Percentiles rank a stretch among this genome's conserved stretches.
Evolutionary conservation across 2,113 vertebrate genomes (phyloP).

Genomic region (Rhombomys opimus): DNA sequence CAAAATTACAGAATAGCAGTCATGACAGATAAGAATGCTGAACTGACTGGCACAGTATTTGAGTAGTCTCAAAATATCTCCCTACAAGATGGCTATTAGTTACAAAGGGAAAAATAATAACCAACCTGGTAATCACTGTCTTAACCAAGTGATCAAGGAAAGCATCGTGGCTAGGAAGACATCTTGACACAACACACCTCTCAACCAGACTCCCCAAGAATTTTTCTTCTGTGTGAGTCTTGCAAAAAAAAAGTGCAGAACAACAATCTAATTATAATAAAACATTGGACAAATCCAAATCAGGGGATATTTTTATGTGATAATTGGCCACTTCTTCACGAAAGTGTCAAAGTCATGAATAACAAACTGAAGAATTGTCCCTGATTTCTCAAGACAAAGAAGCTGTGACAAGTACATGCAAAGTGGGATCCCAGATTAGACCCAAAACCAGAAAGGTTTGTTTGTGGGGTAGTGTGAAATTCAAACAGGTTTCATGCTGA

Average conservation of each 20-base stretch:
- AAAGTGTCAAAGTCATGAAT: not conserved
- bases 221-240: not conserved
- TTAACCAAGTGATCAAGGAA: not conserved
- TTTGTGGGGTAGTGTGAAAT: not conserved
- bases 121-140: not conserved
- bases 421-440: not conserved
- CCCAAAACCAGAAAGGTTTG: not conserved
- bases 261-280: not conserved
- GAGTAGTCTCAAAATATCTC: not conserved
- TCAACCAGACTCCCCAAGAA: not conserved
- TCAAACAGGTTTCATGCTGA: not conserved
- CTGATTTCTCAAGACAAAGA: not conserved
- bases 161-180: not conserved
- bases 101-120: not conserved
- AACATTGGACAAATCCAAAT: not conserved
- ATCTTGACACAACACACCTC: not conserved
- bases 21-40: not conserved
- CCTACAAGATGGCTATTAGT: not conserved
- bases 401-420: not conserved
- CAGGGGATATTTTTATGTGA: not conserved
- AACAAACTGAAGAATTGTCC: not conserved
- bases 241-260: not conserved
- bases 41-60: not conserved
- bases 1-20: not conserved
- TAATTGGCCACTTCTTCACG: not conserved